Evolutionary conservation across 2,888 invertebrate genomes (phyloP).

Genomic region (Achlya flavicornis): DNA sequence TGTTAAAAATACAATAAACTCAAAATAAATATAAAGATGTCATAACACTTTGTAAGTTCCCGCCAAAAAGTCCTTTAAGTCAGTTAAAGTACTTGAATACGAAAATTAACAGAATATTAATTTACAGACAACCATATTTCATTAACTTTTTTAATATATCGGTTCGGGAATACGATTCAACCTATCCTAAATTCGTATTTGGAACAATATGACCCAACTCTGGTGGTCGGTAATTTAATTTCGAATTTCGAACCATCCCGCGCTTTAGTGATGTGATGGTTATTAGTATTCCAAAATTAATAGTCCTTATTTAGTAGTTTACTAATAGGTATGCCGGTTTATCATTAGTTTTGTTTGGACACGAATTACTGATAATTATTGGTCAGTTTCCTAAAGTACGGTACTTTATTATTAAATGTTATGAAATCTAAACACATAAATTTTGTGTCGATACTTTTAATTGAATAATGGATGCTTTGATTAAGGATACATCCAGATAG

Average conservation of each 20-base stretch:
- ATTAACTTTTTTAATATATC: background rate
- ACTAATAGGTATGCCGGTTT: background rate
- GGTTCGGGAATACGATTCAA: background rate
- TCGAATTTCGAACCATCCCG: background rate
- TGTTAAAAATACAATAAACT: too few relatives aligned
- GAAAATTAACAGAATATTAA: too few relatives aligned
- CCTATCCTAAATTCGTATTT: slow-evolving; percentile 1
- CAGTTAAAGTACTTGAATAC: too few relatives aligned
- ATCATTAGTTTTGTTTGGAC: background rate
- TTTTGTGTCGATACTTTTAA: too few relatives aligned
- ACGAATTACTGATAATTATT: background rate
- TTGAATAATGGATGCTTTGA: too few relatives aligned
- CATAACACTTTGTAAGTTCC: too few relatives aligned
- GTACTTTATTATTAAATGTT: too few relatives aligned
- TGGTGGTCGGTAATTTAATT: background rate
- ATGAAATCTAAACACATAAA: too few relatives aligned
- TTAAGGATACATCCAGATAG: too few relatives aligned
- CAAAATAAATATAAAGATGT: too few relatives aligned
- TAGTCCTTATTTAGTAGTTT: background rate
- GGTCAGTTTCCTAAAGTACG: too few relatives aligned
- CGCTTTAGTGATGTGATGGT: background rate
- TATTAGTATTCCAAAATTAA: slow-evolving; percentile 1
- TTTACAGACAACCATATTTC: background rate
- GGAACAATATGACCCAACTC: slow-evolving; percentile 2
- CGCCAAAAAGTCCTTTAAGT: too few relatives aligned